A percentile compares a stretch with the other conserved stretches of the same genome.
phyloP scores from a whole-genome alignment of 2,797 vertebrate genomes.

The Monodelphis domestica region DNA sequence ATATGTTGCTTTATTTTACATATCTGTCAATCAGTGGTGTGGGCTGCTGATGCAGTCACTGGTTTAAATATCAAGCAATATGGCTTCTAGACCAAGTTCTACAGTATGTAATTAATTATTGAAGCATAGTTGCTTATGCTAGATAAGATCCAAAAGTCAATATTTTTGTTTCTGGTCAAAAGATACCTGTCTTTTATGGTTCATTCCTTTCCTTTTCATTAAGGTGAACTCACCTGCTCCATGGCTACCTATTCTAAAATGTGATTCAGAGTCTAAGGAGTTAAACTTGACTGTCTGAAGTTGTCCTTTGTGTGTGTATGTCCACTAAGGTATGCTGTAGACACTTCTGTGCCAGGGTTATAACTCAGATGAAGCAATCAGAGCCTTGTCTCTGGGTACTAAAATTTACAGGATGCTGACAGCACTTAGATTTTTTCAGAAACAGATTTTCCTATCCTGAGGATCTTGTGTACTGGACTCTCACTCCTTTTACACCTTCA shows the following conservation, averaged over 20 bases:
- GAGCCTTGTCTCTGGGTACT: neutral
- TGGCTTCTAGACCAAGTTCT: neutral
- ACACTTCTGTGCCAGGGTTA: neutral
- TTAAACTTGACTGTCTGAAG: neutral
- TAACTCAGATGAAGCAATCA: neutral
- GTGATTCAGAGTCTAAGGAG: neutral
- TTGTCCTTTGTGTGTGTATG: neutral
- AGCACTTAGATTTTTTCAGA: neutral
- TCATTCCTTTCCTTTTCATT: neutral
- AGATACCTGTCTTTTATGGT: neutral
- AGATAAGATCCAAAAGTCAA: neutral
- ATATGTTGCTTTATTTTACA: conserved; percentile 6
- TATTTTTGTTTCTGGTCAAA: neutral
- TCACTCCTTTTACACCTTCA: neutral
- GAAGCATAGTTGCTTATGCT: neutral
- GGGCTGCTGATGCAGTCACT: neutral
- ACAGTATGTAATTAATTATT: neutral
- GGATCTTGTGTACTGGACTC: neutral
- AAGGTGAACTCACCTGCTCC: neutral
- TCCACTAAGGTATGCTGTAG: neutral
- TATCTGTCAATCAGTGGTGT: neutral
- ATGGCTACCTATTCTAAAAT: neutral
- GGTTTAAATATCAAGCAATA: neutral
- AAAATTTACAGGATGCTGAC: neutral
- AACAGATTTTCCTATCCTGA: neutral